Conservation (phyloP, 1,140 invertebrate genomes). For the Trissolcus basalis region DNA sequence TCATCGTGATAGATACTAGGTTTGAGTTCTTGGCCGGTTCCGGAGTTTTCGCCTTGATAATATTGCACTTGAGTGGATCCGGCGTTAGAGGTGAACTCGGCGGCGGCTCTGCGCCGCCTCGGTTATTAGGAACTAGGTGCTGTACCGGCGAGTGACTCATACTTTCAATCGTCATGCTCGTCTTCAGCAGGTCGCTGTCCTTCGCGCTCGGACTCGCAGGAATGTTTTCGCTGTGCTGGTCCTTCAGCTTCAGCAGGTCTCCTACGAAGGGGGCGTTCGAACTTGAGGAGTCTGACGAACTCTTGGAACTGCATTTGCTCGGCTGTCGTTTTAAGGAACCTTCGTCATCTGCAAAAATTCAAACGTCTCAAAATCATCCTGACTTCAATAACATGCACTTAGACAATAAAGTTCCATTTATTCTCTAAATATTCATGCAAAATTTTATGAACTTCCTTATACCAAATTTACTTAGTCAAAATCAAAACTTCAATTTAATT, state of each 20-base stretch:
- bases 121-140: constrained; percentile 75
- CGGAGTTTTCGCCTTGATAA: constrained; percentile 84
- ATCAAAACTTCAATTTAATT: no score
- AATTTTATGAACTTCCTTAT: no score
- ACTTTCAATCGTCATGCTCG: constrained; percentile 72
- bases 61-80: constrained; percentile 95
- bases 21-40: constrained; percentile 72
- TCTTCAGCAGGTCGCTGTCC: constrained; percentile 67
- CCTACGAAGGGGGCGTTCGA: constrained; percentile 73
- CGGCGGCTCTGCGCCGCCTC: constrained; percentile 71
- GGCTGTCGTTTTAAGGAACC: constrained; percentile 75
- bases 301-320: constrained; percentile 76
- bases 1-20: constrained; percentile 70
- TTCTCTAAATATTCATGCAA: no score
- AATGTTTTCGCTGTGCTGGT: constrained; percentile 76
- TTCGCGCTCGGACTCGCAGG: constrained; percentile 71
- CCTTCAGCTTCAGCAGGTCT: constrained; percentile 78
- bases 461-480: no score
- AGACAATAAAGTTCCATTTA: no score
- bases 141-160: constrained; percentile 75
- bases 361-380: background rate
- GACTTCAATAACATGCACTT: no score
- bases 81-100: constrained; percentile 82
- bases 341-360: constrained; percentile 68
- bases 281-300: constrained; percentile 67